Percentiles rank a stretch among this genome's conserved stretches.
These are phyloP conservation scores for Heterochromis multidens DNA, from an alignment of 2,113 vertebrate genomes.

Conservation along the genomic window DNA sequence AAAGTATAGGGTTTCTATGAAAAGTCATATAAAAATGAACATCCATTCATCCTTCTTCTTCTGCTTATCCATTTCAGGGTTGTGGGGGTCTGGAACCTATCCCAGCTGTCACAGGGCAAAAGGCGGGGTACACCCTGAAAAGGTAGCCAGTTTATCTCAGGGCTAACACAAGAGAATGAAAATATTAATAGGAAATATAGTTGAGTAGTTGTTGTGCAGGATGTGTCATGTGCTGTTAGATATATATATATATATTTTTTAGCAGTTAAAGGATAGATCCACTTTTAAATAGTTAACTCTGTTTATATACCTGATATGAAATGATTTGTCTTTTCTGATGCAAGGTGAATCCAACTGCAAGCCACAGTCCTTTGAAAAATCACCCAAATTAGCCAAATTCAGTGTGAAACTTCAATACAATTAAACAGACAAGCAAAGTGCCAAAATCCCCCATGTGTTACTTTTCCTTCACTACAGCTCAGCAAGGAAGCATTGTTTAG, in stretches of 20 bases:
- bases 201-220: not conserved
- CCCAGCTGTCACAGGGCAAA: not conserved
- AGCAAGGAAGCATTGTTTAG: not conserved
- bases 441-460: not conserved
- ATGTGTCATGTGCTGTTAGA: rapidly evolving
- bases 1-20: not conserved
- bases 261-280: no score
- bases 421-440: not conserved
- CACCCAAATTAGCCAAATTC: not conserved
- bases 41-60: not conserved
- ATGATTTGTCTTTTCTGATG: not conserved
- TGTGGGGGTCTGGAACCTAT: not conserved
- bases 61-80: not conserved
- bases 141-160: not conserved
- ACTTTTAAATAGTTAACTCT: not conserved
- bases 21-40: not conserved
- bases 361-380: not conserved
- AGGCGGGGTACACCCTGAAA: not conserved
- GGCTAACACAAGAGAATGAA: not conserved
- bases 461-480: not conserved
- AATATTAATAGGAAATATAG: no score
- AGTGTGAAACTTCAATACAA: not conserved
- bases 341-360: not conserved
- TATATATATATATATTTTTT: not conserved
- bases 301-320: not conserved